phyloP scores from a whole-genome alignment of 1,140 invertebrate genomes.

The Brachionus rubens region DNA sequence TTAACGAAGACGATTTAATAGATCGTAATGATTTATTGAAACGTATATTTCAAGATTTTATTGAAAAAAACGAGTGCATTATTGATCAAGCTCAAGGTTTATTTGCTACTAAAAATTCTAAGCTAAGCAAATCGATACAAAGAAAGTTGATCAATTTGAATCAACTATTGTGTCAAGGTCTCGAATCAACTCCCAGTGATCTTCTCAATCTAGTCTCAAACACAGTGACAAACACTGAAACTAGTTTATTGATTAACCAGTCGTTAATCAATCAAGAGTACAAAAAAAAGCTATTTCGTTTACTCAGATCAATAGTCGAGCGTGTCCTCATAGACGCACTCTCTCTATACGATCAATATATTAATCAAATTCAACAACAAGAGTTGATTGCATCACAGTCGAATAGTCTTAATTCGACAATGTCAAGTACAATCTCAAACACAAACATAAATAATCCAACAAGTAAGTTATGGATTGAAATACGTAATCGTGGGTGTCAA shows the following conservation, averaged over 20 bases:
- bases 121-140: conserved; percentile 39
- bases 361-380: conserved; percentile 26
- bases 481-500: conserved; percentile 90
- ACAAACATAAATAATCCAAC: conserved; percentile 85
- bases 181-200: neutral
- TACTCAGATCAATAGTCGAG: neutral
- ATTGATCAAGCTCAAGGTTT: neutral
- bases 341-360: conserved; percentile 11
- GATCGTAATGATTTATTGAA: neutral
- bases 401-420: neutral
- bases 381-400: neutral
- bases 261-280: conserved; percentile 29
- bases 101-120: conserved; percentile 15
- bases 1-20: conserved; percentile 40
- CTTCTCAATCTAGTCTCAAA: neutral
- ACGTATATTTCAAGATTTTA: conserved; percentile 1
- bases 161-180: neutral
- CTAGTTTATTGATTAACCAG: neutral
- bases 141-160: conserved; percentile 36
- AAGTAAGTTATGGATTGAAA: conserved; percentile 92
- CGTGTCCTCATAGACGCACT: conserved; percentile 34
- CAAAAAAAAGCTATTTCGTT: conserved; percentile 36
- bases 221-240: neutral
- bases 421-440: conserved; percentile 61
- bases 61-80: conserved; percentile 33